These are phyloP conservation scores for Sminthurinus signatus DNA, from an alignment of 1,140 invertebrate species.

Conservation along the genomic window DNA sequence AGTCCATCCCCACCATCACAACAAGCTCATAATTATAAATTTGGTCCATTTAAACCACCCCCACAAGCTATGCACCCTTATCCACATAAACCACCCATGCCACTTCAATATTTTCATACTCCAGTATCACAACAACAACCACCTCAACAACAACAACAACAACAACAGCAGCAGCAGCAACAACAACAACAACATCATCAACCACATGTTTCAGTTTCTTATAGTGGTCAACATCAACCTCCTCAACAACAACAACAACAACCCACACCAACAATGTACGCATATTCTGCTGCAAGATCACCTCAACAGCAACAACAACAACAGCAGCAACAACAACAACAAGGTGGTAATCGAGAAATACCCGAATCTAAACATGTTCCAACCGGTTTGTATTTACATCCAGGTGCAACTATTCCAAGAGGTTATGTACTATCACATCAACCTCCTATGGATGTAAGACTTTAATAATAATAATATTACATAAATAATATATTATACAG, in stretches of 20 bases:
- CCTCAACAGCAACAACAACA: conserved; percentile 15
- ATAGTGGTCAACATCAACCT: conserved; percentile 17
- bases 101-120: conserved; percentile 17
- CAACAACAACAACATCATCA: background rate
- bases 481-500: too few relatives aligned
- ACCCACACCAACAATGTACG: conserved; percentile 15
- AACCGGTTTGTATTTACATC: conserved; percentile 22
- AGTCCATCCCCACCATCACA: conserved; percentile 60
- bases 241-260: conserved; percentile 6
- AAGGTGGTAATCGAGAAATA: too few relatives aligned
- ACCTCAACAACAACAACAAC: background rate
- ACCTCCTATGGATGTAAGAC: too few relatives aligned
- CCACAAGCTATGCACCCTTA: conserved; percentile 36
- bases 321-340: conserved; percentile 8
- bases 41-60: conserved; percentile 41
- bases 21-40: conserved; percentile 32
- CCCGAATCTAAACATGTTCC: conserved; percentile 16
- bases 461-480: too few relatives aligned
- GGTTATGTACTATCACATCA: conserved; percentile 11
- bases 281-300: conserved; percentile 8
- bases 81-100: conserved; percentile 26
- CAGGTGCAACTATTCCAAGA: conserved; percentile 5
- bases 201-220: conserved; percentile 5
- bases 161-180: background rate
- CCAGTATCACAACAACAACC: conserved; percentile 1